phyloP scores from a whole-genome alignment of 1,140 invertebrate species.

The Leguminivora glycinivorella region DNA sequence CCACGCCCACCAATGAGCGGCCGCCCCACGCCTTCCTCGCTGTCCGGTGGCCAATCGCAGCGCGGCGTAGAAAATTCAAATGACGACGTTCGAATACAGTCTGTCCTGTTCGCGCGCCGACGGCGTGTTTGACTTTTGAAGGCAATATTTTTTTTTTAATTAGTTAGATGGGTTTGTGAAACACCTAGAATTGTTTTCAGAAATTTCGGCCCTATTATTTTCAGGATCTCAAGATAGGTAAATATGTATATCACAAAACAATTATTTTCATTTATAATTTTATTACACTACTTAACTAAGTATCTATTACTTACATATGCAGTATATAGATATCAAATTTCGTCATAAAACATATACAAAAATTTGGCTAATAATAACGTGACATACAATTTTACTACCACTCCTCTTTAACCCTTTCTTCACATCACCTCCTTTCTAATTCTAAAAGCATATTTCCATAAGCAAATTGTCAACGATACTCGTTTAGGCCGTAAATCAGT shows the following conservation, averaged over 20 bases:
- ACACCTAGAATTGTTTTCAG: neutral
- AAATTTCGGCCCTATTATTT: neutral
- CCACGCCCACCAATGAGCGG: slow-evolving; percentile 55
- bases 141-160: slow-evolving; percentile 24
- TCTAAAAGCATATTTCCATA: slow-evolving; percentile 27
- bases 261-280: too few relatives aligned
- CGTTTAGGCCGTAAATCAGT: slow-evolving; percentile 49
- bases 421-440: neutral
- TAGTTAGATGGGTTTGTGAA: slow-evolving; percentile 31
- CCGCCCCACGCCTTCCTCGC: slow-evolving; percentile 57
- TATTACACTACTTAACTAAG: too few relatives aligned
- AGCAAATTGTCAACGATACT: slow-evolving; percentile 30
- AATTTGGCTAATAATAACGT: too few relatives aligned
- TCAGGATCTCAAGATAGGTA: neutral
- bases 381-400: too few relatives aligned
- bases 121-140: slow-evolving; percentile 33
- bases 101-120: slow-evolving; percentile 52
- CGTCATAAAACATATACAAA: too few relatives aligned
- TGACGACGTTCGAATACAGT: slow-evolving; percentile 52
- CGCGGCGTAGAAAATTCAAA: slow-evolving; percentile 59
- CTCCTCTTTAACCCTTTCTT: neutral
- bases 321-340: too few relatives aligned
- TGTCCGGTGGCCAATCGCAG: slow-evolving; percentile 53
- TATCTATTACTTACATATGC: too few relatives aligned
- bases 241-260: too few relatives aligned